Evolutionary conservation across 1,140 invertebrate genomes (phyloP).

Genomic region (Drosophila murphyi): DNA sequence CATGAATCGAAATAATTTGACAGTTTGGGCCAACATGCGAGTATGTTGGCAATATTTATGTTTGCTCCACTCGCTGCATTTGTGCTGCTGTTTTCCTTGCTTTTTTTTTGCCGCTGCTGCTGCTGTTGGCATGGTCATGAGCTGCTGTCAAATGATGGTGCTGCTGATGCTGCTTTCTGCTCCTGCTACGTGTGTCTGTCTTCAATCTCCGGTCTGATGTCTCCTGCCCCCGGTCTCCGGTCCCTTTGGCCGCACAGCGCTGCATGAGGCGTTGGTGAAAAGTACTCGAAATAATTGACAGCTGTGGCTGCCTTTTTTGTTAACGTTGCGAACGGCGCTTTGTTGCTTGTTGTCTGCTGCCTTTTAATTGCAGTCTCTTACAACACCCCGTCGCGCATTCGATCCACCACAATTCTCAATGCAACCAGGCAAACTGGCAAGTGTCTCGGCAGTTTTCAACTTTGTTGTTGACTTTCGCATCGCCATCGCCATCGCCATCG

Average conservation of each 20-base stretch:
- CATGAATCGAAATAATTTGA: conserved; percentile 83
- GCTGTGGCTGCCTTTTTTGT: conserved; percentile 81
- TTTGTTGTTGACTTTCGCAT: conserved; percentile 58
- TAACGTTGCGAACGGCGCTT: conserved; percentile 51
- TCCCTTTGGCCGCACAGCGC: conserved; percentile 37
- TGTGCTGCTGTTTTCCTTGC: conserved; percentile 18
- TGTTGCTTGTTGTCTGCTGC: conserved; percentile 44
- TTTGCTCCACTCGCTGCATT: conserved; percentile 25
- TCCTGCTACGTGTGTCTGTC: conserved; percentile 17
- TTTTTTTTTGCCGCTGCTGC: not conserved
- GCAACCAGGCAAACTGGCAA: conserved; percentile 4
- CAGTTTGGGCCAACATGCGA: conserved; percentile 80
- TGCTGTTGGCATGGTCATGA: conserved; percentile 31
- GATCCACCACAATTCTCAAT: conserved; percentile 25
- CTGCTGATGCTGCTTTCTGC: not conserved
- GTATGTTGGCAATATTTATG: conserved; percentile 79
- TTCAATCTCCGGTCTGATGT: conserved; percentile 24
- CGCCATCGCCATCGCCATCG: not conserved
- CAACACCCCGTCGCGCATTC: conserved; percentile 60
- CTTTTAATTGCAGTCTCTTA: conserved; percentile 80
- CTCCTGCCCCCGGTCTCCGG: conserved; percentile 21
- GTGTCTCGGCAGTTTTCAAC: conserved; percentile 15
- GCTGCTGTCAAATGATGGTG: conserved; percentile 51
- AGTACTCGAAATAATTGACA: conserved; percentile 83
- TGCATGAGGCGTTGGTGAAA: conserved; percentile 82